Evolutionary conservation across 2,113 vertebrate species (phyloP).

Genomic region (Nothoprocta pentlandii): DNA sequence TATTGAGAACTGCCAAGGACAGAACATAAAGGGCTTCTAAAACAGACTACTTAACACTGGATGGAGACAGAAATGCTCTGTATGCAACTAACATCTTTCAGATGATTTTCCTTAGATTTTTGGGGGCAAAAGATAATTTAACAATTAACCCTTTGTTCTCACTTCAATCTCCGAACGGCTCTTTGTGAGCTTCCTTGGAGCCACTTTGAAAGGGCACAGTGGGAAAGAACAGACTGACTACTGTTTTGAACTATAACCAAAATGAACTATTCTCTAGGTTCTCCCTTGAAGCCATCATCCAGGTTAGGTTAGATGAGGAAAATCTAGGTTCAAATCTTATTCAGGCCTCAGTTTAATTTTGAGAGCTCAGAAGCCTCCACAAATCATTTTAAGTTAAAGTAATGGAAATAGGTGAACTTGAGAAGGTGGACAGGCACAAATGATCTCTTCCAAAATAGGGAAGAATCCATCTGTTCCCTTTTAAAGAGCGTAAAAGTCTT

Average conservation of each 20-base stretch:
- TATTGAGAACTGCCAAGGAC: conserved; percentile 56
- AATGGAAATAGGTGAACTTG: conserved; percentile 73
- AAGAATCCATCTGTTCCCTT: conserved; percentile 72
- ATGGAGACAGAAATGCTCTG: conserved; percentile 65
- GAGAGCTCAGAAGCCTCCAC: conserved; percentile 64
- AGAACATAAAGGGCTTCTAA: conserved; percentile 66
- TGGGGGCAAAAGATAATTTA: conserved; percentile 51
- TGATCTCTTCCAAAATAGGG: conserved; percentile 63
- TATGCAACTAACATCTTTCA: conserved; percentile 67
- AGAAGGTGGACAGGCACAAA: conserved; percentile 69
- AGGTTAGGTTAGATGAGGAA: conserved; percentile 51
- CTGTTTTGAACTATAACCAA: conserved; percentile 66
- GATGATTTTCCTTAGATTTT: conserved; percentile 61
- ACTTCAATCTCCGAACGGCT: conserved; percentile 59
- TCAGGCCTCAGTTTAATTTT: conserved; percentile 64
- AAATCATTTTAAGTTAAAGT: conserved; percentile 68
- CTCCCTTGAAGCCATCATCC: conserved; percentile 61
- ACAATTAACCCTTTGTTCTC: conserved; percentile 75
- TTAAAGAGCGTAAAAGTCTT: conserved; percentile 66
- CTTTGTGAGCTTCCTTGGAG: conserved; percentile 65
- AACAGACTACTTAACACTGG: conserved; percentile 70
- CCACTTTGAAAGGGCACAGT: conserved; percentile 62
- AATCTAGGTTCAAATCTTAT: conserved; percentile 70
- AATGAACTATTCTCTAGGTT: conserved; percentile 67
- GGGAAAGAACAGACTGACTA: conserved; percentile 60